These are phyloP conservation scores for Lysandra bellargus DNA, from an alignment of 2,888 invertebrate species.

Conservation along the genomic window DNA sequence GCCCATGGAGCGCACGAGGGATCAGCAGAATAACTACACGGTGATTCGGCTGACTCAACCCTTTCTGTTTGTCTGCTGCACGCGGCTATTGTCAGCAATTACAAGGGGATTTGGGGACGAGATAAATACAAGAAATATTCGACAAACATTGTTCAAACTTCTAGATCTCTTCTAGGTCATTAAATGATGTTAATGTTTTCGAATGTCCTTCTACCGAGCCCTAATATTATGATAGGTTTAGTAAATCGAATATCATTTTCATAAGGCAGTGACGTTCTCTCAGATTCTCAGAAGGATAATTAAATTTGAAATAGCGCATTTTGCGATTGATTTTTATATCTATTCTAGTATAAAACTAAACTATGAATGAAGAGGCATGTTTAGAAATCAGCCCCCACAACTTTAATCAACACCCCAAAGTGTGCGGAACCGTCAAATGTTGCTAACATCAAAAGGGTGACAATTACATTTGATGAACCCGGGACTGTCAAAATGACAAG, in stretches of 20 bases:
- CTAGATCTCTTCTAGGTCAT: background rate
- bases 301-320: background rate
- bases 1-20: background rate
- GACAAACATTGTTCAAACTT: background rate
- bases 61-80: constrained; percentile 8
- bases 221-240: background rate
- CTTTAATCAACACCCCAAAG: constrained; percentile 28
- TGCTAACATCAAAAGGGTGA: constrained; percentile 64
- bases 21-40: background rate
- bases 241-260: background rate
- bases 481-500: constrained; percentile 76
- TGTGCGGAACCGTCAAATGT: constrained; percentile 33
- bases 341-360: background rate
- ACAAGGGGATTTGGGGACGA: constrained; percentile 27
- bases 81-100: constrained; percentile 12
- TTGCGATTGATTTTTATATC: background rate
- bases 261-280: background rate
- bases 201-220: background rate
- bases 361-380: background rate
- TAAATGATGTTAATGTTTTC: background rate
- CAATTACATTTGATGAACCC: constrained; percentile 67
- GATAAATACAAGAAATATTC: constrained; percentile 8
- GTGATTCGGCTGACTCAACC: constrained; percentile 6
- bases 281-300: background rate
- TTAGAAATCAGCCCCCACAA: background rate